Conservation (phyloP, 2,797 vertebrate species). For the Avahi laniger region DNA sequence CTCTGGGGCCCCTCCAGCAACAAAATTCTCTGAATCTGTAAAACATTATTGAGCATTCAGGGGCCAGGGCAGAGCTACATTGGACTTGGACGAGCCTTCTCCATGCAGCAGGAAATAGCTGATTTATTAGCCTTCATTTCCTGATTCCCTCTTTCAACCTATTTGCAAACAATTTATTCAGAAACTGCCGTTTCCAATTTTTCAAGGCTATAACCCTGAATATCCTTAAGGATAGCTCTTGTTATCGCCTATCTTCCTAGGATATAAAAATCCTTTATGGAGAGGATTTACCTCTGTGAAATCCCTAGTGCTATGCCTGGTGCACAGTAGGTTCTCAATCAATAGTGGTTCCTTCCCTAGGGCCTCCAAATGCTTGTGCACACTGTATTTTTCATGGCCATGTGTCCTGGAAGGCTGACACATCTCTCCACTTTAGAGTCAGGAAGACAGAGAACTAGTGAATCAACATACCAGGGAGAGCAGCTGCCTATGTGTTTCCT, state of each 20-base stretch:
- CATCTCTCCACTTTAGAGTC: not conserved
- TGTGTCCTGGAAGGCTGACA: not conserved
- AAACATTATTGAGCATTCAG: not conserved
- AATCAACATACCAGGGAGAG: not conserved
- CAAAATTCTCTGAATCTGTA: slow-evolving; percentile 31
- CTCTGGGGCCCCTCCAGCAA: slow-evolving; percentile 7
- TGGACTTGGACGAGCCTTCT: not conserved
- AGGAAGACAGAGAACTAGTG: not conserved
- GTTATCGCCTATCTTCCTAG: not conserved
- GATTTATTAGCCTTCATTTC: slow-evolving; percentile 66
- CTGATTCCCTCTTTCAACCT: slow-evolving; percentile 21
- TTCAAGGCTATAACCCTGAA: not conserved
- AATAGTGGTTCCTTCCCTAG: not conserved
- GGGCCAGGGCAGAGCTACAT: not conserved
- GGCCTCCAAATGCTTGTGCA: not conserved
- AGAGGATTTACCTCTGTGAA: not conserved
- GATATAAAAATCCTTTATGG: not conserved
- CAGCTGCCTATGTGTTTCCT: not conserved
- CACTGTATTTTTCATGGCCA: not conserved
- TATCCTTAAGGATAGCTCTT: not conserved
- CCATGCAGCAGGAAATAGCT: slow-evolving; percentile 9
- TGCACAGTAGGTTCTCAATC: not conserved
- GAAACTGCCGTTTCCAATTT: slow-evolving; percentile 34
- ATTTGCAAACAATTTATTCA: slow-evolving; percentile 62
- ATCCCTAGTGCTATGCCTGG: not conserved